Percentiles rank a stretch among this genome's conserved stretches.
Conservation (phyloP, 1,140 invertebrate genomes). For the Drosophila sproati region DNA sequence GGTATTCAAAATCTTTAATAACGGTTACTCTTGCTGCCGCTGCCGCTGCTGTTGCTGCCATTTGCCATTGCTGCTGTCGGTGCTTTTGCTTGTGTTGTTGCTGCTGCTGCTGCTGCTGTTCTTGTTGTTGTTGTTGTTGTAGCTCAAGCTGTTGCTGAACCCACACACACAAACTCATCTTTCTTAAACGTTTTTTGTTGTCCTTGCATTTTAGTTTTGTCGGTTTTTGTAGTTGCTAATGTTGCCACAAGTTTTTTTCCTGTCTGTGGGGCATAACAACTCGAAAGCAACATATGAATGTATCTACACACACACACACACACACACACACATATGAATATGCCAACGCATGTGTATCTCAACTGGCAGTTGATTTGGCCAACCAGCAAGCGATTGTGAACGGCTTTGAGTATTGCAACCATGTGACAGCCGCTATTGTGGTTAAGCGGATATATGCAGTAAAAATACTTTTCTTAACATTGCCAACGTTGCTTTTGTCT, state of each 20-base stretch:
- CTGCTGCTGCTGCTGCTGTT: slow-evolving; percentile 6
- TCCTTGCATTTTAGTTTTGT: slow-evolving; percentile 42
- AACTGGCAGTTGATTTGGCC: slow-evolving; percentile 16
- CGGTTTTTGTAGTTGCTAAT: slow-evolving; percentile 29
- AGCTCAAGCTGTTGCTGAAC: slow-evolving; percentile 36
- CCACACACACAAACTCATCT: slow-evolving; percentile 24
- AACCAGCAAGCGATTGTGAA: slow-evolving; percentile 5
- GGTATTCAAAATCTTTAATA: slow-evolving; percentile 85
- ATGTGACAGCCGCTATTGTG: slow-evolving; percentile 12
- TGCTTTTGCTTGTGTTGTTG: slow-evolving; percentile 27
- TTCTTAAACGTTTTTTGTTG: slow-evolving; percentile 44
- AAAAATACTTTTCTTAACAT: too few relatives aligned
- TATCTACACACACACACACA: slow-evolving; percentile 3
- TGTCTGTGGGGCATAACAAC: slow-evolving; percentile 28
- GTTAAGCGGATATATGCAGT: not conserved
- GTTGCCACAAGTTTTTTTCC: slow-evolving; percentile 45
- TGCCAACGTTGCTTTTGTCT: too few relatives aligned
- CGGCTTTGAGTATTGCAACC: slow-evolving; percentile 5
- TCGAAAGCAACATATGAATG: slow-evolving; percentile 16
- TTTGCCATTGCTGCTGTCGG: slow-evolving; percentile 38
- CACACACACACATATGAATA: slow-evolving; percentile 1
- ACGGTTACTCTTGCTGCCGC: slow-evolving; percentile 73
- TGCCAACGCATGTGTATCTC: slow-evolving; percentile 13
- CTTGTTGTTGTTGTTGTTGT: slow-evolving; percentile 19
- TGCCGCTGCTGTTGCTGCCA: slow-evolving; percentile 38